phyloP scores from a whole-genome alignment of 1,140 invertebrate species.

The Gerris buenoi region DNA sequence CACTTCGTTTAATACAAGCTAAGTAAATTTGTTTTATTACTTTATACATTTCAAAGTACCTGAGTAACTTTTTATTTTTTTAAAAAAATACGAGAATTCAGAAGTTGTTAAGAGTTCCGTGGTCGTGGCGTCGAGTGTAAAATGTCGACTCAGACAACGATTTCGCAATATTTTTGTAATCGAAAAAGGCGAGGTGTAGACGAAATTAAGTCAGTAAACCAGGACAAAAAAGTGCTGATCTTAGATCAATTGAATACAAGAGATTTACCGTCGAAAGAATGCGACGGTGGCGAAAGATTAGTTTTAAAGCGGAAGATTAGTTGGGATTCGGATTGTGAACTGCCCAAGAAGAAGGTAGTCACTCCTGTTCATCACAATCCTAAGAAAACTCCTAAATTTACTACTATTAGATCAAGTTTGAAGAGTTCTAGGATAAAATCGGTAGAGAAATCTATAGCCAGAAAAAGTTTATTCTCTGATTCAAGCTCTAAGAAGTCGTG shows the following conservation, averaged over 20 bases:
- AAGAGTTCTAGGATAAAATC: not conserved
- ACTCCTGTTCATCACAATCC: not conserved
- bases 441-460: not conserved
- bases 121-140: too few species aligned
- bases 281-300: not conserved
- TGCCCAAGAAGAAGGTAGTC: not conserved
- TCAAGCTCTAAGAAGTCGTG: too few species aligned
- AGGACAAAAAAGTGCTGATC: constrained; percentile 13
- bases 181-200: constrained; percentile 13
- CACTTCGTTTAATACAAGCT: too few species aligned
- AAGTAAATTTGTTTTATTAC: too few species aligned
- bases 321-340: not conserved
- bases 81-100: too few species aligned
- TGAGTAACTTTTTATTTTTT: too few species aligned
- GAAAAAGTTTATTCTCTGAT: not conserved
- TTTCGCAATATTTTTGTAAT: constrained; percentile 15
- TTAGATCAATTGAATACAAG: constrained; percentile 5
- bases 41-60: too few species aligned
- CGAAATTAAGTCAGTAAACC: constrained; percentile 2
- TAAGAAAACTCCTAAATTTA: not conserved
- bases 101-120: too few species aligned
- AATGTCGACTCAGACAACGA: constrained; percentile 16
- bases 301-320: not conserved
- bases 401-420: not conserved
- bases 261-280: not conserved